phyloP scores from a whole-genome alignment of 1,140 invertebrate genomes.

The Bombus turneri region DNA sequence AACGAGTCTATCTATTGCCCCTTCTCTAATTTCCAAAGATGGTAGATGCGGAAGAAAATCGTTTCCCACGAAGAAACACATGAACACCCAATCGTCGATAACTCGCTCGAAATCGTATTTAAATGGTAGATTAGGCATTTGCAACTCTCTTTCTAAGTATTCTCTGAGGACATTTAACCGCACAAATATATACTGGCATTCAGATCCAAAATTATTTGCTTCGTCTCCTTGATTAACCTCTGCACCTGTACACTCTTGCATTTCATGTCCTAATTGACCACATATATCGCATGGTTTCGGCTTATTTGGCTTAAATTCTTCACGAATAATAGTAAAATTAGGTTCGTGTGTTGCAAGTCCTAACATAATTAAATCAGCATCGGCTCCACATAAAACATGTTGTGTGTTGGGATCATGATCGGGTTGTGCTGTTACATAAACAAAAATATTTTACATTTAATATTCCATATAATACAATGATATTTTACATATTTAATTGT shows the following conservation, averaged over 20 bases:
- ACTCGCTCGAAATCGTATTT: slow-evolving; percentile 94
- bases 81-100: slow-evolving; percentile 99
- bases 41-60: slow-evolving; percentile 99
- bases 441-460: slow-evolving; percentile 36
- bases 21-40: slow-evolving; percentile 98
- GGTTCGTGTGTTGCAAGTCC: slow-evolving; percentile 99
- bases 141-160: slow-evolving; percentile 95
- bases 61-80: slow-evolving; percentile 99
- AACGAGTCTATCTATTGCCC: slow-evolving; percentile 97
- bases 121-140: slow-evolving; percentile 97
- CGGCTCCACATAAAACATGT: slow-evolving; percentile 98
- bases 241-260: slow-evolving; percentile 95
- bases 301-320: slow-evolving; percentile 99
- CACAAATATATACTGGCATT: slow-evolving; percentile 94
- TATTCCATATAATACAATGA: not conserved
- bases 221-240: slow-evolving; percentile 82
- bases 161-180: slow-evolving; percentile 96
- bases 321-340: slow-evolving; percentile 98
- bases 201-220: slow-evolving; percentile 85
- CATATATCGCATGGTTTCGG: slow-evolving; percentile 98
- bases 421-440: slow-evolving; percentile 88
- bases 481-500: not conserved
- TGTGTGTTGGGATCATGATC: slow-evolving; percentile 99
- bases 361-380: slow-evolving; percentile 99
- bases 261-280: slow-evolving; percentile 96